These are phyloP conservation scores for Micronisus gabar DNA, from an alignment of 2,113 vertebrate genomes.

Conservation along the genomic window DNA sequence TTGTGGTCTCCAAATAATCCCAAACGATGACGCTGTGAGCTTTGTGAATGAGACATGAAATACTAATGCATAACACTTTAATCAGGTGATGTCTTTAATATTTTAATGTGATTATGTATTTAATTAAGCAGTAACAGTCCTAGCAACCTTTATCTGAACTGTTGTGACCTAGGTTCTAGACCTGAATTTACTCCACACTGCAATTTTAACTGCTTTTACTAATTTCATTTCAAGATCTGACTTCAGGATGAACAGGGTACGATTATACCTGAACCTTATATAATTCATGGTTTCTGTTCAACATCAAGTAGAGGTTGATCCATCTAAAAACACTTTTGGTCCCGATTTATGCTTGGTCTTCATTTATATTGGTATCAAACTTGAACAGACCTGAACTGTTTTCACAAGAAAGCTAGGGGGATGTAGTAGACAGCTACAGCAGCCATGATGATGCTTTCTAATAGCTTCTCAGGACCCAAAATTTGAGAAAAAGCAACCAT, in stretches of 20 bases:
- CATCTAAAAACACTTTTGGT: background rate
- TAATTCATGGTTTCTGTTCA: background rate
- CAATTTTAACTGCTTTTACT: background rate
- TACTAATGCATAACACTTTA: background rate
- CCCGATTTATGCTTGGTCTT: background rate
- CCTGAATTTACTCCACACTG: background rate
- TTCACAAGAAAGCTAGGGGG: background rate
- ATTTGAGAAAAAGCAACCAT: background rate
- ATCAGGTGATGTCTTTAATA: background rate
- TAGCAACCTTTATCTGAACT: background rate
- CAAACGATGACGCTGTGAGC: accelerated
- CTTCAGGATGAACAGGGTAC: background rate
- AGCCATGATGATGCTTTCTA: accelerated
- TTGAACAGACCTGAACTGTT: background rate
- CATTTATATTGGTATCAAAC: background rate
- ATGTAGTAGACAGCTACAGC: background rate
- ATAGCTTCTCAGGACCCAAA: background rate
- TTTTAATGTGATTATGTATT: background rate
- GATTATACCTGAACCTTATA: background rate
- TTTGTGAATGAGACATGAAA: background rate
- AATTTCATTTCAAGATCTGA: background rate
- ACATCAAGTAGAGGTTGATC: background rate
- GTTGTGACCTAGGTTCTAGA: background rate
- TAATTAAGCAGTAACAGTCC: background rate
- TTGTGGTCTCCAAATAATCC: background rate